phyloP scores from a whole-genome alignment of 2,797 vertebrate genomes.

The Acrossocheilus fasciatus region DNA sequence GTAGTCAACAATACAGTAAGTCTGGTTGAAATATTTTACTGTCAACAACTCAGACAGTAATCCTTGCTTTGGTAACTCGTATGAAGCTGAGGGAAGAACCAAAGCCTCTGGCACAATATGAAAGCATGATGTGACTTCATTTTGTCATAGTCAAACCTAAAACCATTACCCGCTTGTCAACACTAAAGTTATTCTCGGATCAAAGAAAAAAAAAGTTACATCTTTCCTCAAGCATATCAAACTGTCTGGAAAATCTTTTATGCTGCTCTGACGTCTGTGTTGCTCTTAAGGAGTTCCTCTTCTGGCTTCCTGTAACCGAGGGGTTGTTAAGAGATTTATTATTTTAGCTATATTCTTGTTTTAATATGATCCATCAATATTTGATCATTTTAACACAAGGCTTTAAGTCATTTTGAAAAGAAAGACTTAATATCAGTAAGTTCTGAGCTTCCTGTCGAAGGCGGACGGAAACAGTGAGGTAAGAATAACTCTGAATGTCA shows the following conservation, averaged over 20 bases:
- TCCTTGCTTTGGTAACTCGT: conserved; percentile 41
- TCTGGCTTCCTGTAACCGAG: conserved; percentile 6
- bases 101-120: conserved; percentile 40
- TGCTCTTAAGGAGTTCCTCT: conserved; percentile 14
- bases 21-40: conserved; percentile 31
- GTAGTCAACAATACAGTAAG: conserved; percentile 19
- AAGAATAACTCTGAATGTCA: conserved; percentile 42
- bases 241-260: conserved; percentile 29
- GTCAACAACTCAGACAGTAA: conserved; percentile 51
- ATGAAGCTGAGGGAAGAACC: conserved; percentile 22
- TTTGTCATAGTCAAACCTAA: conserved; percentile 54
- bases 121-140: conserved; percentile 29
- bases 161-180: conserved; percentile 59
- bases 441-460: conserved; percentile 33
- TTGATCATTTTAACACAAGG: conserved; percentile 17
- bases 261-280: conserved; percentile 16
- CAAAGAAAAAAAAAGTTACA: conserved; percentile 48
- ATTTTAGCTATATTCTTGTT: conserved; percentile 25
- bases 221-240: conserved; percentile 47
- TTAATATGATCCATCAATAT: conserved; percentile 19
- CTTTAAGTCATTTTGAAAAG: conserved; percentile 16
- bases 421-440: conserved; percentile 4
- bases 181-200: conserved; percentile 56
- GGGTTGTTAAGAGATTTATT: background rate
- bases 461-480: conserved; percentile 19